These are phyloP conservation scores for Platichthys flesus DNA, from an alignment of 2,113 vertebrate genomes.

Conservation along the genomic window DNA sequence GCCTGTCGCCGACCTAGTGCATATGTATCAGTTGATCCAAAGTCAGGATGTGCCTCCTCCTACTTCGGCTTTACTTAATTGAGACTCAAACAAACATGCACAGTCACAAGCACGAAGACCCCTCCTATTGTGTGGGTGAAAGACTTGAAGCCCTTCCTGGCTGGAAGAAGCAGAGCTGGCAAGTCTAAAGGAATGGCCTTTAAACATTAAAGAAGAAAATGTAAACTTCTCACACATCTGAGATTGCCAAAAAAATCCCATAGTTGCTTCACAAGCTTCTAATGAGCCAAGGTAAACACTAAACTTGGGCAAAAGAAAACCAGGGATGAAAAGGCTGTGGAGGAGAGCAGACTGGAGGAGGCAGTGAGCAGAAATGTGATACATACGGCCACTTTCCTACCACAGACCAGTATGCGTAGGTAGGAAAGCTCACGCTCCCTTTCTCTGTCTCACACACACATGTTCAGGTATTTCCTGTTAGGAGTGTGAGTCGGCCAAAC, in stretches of 20 bases:
- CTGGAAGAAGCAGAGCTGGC: not conserved
- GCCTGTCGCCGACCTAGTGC: constrained; percentile 22
- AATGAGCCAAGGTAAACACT: constrained; percentile 33
- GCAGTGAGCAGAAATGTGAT: constrained; percentile 33
- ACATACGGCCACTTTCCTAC: constrained; percentile 33
- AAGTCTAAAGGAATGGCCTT: constrained; percentile 22
- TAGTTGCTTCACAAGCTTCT: constrained; percentile 17
- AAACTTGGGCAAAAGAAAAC: constrained; percentile 31
- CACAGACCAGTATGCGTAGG: constrained; percentile 33
- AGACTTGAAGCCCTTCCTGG: constrained; percentile 1
- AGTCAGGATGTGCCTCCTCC: constrained; percentile 45
- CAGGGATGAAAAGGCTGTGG: constrained; percentile 9
- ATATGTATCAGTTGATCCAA: constrained; percentile 38
- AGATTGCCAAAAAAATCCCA: constrained; percentile 3
- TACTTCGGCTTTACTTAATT: constrained; percentile 52
- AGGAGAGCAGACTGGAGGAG: constrained; percentile 32
- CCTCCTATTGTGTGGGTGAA: constrained; percentile 44
- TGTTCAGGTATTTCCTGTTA: constrained; percentile 71
- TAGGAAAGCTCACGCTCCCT: constrained; percentile 15
- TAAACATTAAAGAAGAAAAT: constrained; percentile 19
- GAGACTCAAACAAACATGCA: constrained; percentile 45
- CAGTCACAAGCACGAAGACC: not conserved
- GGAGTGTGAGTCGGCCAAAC: constrained; percentile 58
- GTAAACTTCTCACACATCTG: constrained; percentile 24
- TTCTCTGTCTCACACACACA: constrained; percentile 42